phyloP scores from a whole-genome alignment of 30 jellyfish, hydroid and myxozoan genomes.

The Hydractinia echinata region DNA sequence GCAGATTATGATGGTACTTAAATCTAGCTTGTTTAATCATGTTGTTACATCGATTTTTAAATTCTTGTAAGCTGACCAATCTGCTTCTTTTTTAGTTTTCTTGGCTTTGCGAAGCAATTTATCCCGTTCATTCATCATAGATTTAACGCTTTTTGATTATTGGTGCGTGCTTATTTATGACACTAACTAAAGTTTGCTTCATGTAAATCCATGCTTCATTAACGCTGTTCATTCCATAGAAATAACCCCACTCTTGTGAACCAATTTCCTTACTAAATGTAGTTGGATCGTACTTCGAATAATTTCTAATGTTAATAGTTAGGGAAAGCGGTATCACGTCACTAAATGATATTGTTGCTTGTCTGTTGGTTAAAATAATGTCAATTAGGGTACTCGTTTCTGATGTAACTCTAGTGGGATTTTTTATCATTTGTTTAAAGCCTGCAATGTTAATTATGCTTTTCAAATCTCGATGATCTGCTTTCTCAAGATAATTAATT shows the following conservation, averaged over 20 bases:
- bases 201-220: not conserved
- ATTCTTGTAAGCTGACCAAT: too few species aligned
- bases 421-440: not conserved
- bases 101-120: too few species aligned
- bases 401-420: not conserved
- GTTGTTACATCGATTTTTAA: too few species aligned
- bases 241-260: not conserved
- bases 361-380: not conserved
- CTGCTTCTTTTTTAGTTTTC: too few species aligned
- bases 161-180: not conserved
- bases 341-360: not conserved
- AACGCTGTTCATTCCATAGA: not conserved
- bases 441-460: constrained; percentile 1
- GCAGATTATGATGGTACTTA: too few species aligned
- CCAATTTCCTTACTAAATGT: constrained; percentile 11
- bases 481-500: not conserved
- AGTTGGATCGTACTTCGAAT: not conserved
- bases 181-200: not conserved
- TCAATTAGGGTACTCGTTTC: not conserved
- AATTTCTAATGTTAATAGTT: not conserved
- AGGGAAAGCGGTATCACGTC: not conserved
- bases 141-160: too few species aligned
- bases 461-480: not conserved
- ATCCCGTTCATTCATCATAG: too few species aligned
- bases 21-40: too few species aligned